Percentiles rank a stretch among this genome's conserved stretches.
Conservation (phyloP, 2,888 invertebrate species). For the Rhagophthalmus giganteus region DNA sequence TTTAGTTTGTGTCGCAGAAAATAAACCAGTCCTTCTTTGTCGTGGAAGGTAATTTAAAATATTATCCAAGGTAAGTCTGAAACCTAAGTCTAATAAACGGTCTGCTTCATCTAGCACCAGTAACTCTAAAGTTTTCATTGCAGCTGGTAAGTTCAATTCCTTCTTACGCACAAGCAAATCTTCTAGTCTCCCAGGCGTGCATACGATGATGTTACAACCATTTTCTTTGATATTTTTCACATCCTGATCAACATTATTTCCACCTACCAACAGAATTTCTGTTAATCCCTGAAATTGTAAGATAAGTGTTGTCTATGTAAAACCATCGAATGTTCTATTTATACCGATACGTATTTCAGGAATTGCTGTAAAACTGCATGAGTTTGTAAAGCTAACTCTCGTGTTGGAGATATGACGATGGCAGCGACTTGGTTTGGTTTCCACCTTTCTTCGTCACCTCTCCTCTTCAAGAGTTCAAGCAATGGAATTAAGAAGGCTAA, state of each 20-base stretch:
- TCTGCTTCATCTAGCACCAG: constrained; percentile 97
- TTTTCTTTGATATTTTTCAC: constrained; percentile 65
- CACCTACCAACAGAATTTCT: constrained; percentile 77
- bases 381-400: constrained; percentile 93
- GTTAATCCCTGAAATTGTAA: constrained; percentile 50
- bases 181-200: constrained; percentile 92
- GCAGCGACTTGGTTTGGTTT: constrained; percentile 80
- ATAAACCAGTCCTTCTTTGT: constrained; percentile 93
- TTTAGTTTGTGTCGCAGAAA: constrained; percentile 98
- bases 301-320: background rate
- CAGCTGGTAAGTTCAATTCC: constrained; percentile 69
- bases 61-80: constrained; percentile 79
- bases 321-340: no score
- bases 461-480: constrained; percentile 76
- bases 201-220: constrained; percentile 86
- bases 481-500: constrained; percentile 93
- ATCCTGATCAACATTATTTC: constrained; percentile 78
- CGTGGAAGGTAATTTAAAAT: constrained; percentile 91
- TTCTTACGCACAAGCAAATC: constrained; percentile 77
- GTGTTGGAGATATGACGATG: constrained; percentile 90
- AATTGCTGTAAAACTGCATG: constrained; percentile 64
- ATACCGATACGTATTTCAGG: constrained; percentile 54
- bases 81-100: constrained; percentile 89
- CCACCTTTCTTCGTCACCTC: constrained; percentile 65
- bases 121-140: constrained; percentile 84